Evolutionary conservation across 2,888 invertebrate species (phyloP).

Genomic region (Hydrotaea diabolus): DNA sequence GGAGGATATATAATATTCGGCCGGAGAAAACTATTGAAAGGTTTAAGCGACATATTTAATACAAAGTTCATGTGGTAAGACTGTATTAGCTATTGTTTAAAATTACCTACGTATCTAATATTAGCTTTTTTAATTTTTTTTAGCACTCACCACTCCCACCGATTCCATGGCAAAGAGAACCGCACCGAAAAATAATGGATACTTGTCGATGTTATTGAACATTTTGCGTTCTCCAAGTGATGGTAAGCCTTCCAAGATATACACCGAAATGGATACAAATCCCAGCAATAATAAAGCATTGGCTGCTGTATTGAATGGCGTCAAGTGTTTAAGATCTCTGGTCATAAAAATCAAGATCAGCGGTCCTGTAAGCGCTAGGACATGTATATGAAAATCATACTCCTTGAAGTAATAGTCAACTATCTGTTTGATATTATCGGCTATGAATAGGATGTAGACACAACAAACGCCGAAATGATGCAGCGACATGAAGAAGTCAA

Average conservation of each 20-base stretch:
- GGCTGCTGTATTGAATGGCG: slow-evolving; percentile 94
- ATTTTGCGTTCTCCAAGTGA: slow-evolving; percentile 77
- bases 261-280: slow-evolving; percentile 23
- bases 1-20: too few relatives aligned
- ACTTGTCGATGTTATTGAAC: slow-evolving; percentile 82
- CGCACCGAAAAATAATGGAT: slow-evolving; percentile 93
- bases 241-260: slow-evolving; percentile 85
- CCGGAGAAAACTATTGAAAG: too few relatives aligned
- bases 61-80: too few relatives aligned
- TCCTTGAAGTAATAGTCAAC: slow-evolving; percentile 82
- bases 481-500: slow-evolving; percentile 89
- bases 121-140: too few relatives aligned
- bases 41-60: too few relatives aligned
- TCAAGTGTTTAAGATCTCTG: slow-evolving; percentile 88
- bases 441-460: slow-evolving; percentile 96
- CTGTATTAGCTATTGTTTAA: too few relatives aligned
- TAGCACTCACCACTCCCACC: slow-evolving; percentile 87
- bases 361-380: slow-evolving; percentile 84
- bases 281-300: slow-evolving; percentile 90
- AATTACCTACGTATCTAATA: too few relatives aligned
- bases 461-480: slow-evolving; percentile 98
- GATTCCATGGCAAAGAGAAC: slow-evolving; percentile 95
- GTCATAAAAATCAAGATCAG: slow-evolving; percentile 87
- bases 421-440: slow-evolving; percentile 89
- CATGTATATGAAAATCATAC: slow-evolving; percentile 81